Evolutionary conservation across 2,888 invertebrate genomes (phyloP), one percentile per base, ranked within the genome.

Genomic region (Theodoxus fluviatilis): DNA sequence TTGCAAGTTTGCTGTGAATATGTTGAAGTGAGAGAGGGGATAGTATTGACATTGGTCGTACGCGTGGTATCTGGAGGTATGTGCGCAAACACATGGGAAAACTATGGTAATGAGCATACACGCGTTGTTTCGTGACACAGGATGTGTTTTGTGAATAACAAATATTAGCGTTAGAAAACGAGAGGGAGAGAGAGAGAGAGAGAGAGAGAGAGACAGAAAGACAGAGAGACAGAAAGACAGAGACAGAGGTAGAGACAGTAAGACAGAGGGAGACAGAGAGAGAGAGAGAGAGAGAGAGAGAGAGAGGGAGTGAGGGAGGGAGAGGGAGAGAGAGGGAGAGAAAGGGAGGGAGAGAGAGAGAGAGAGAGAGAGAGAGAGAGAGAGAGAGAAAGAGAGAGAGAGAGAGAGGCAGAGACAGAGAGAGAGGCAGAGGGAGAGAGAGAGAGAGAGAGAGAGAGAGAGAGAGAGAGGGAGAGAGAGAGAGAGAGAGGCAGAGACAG

Each of bases 201-300:
- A 40, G 65, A 65, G 65, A 65, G 65, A 65, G 65, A 65, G 65
- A 65, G 65, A 65, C 37, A 65, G 65, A 65, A 38, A 65, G 65
- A 65, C 37, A 65, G 65, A 65, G 37, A 65, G 65, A 35, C 37
- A 65, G 65, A 65, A 38, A 65, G 65, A 65, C 37, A 65, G 65
- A 65, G 65, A 65, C 37, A 65, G 37, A 65, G 65, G 38, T 35
- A 65, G 65, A 65, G 65, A 65, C 37, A 65, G 65, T 37, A 38
- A 40, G 65, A 40, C 37, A 65, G 65, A 65, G 65, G 38, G 65
- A 65, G 65, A 65, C 37, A 65, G 65, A 65, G 65, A 65, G 65
- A 65, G 65, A 65, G 65, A 65, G 65, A 65, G 65, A 65, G 65
- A 65, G 65, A 65, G 65, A 65, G 65, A 65, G 65, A 65, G 65